Evolutionary conservation across 2,888 invertebrate species (phyloP).

Genomic region (Pristionchus fissidentatus): DNA sequence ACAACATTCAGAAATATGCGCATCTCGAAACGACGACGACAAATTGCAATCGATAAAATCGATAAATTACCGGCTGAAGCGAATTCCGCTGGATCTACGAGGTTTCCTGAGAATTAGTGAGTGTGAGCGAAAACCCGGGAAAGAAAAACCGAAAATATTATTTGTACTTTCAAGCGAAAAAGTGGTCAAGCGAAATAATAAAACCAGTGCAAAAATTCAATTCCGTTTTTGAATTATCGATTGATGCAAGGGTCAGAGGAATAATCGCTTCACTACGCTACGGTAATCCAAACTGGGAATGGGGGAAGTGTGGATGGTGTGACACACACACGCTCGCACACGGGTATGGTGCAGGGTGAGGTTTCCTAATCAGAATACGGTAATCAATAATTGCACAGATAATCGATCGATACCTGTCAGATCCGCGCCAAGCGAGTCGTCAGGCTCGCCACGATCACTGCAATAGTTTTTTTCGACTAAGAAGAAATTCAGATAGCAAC

Average conservation of each 20-base stretch:
- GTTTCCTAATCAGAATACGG: neutral
- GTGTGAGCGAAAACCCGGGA: neutral
- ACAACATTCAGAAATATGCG: neutral
- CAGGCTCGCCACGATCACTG: conserved; percentile 53
- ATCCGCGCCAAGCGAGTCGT: conserved; percentile 84
- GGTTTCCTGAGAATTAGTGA: conserved; percentile 83
- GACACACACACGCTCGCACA: conserved; percentile 4
- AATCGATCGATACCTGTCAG: conserved; percentile 85
- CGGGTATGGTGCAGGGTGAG: conserved; percentile 25
- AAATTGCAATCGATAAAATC: conserved; percentile 44
- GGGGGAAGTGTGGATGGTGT: neutral
- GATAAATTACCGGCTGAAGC: conserved; percentile 90
- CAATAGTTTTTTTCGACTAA: conserved; percentile 23
- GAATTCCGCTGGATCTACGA: conserved; percentile 98
- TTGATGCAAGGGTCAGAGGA: neutral
- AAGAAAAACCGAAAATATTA: conserved; percentile 11
- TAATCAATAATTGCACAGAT: neutral
- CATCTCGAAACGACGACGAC: conserved; percentile 22
- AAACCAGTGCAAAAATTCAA: too few relatives aligned
- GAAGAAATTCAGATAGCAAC: neutral
- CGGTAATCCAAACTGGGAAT: conserved; percentile 17
- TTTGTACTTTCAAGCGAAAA: neutral
- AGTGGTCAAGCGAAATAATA: neutral
- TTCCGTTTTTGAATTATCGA: too few relatives aligned
- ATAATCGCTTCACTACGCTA: conserved; percentile 6